Evolutionary conservation across 2,113 vertebrate genomes (phyloP).

Genomic region (Erythrocercus mccallii): DNA sequence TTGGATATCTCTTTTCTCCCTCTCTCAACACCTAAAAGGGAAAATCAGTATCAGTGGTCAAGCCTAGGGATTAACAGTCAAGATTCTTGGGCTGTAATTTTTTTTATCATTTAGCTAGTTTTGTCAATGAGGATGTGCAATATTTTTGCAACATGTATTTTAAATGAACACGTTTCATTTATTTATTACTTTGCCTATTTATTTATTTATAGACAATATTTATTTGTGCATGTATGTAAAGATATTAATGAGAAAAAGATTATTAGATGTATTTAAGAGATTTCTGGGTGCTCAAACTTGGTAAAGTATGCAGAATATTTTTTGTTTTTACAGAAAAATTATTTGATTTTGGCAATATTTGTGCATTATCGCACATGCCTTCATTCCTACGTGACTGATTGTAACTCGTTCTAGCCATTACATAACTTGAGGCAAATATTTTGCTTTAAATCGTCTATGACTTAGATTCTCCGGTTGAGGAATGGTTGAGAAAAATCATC

Average conservation of each 20-base stretch:
- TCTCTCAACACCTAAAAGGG: not conserved
- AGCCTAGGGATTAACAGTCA: not conserved
- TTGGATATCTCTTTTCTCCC: not conserved
- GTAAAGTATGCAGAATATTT: not conserved
- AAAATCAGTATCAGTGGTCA: not conserved
- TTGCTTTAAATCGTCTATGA: not conserved
- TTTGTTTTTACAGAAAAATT: not conserved
- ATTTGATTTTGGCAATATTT: not conserved
- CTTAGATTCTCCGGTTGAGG: not conserved
- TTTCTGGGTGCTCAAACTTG: not conserved
- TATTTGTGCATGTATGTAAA: not conserved
- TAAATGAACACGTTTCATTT: not conserved
- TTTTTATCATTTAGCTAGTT: not conserved
- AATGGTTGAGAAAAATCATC: not conserved
- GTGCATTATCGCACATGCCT: not conserved
- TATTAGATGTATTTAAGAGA: not conserved
- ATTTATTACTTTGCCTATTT: not conserved
- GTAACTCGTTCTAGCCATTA: not conserved
- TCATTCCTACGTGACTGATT: not conserved
- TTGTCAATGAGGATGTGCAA: not conserved
- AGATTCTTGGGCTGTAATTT: not conserved
- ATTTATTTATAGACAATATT: not conserved
- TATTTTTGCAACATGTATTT: not conserved
- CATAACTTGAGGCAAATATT: not conserved
- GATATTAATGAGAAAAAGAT: not conserved